phyloP scores from a whole-genome alignment of 2,888 invertebrate genomes.

The Orchesellides sinensis region DNA sequence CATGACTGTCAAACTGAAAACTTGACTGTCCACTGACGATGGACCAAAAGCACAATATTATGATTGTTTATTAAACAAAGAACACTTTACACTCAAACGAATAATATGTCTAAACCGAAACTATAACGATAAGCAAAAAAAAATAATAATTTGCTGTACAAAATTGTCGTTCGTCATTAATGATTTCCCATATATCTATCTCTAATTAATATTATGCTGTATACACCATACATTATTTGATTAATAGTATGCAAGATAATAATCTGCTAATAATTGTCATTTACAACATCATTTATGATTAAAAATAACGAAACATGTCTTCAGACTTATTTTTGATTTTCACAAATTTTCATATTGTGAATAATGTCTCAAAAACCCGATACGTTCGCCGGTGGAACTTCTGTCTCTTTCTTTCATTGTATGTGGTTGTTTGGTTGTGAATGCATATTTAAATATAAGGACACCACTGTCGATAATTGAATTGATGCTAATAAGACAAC shows the following conservation, averaged over 20 bases:
- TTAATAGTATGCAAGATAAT: background rate
- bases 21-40: background rate
- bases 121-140: too few species aligned
- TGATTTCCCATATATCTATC: too few species aligned
- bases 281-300: constrained; percentile 34
- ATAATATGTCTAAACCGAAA: background rate
- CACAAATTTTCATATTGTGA: constrained; percentile 19
- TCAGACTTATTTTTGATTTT: constrained; percentile 60
- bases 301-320: constrained; percentile 58
- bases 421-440: background rate
- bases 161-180: too few species aligned
- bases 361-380: constrained; percentile 30
- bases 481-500: background rate
- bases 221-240: background rate
- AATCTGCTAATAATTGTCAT: background rate
- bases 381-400: background rate
- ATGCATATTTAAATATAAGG: background rate
- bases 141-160: too few species aligned
- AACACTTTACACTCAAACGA: background rate
- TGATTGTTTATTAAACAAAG: constrained; percentile 1
- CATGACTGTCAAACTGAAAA: background rate
- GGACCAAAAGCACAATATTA: too few species aligned
- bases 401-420: background rate
- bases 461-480: background rate
- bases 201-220: background rate